These are phyloP conservation scores for Hippocampus comes DNA, from an alignment of 2,113 vertebrate species.

Conservation along the genomic window DNA sequence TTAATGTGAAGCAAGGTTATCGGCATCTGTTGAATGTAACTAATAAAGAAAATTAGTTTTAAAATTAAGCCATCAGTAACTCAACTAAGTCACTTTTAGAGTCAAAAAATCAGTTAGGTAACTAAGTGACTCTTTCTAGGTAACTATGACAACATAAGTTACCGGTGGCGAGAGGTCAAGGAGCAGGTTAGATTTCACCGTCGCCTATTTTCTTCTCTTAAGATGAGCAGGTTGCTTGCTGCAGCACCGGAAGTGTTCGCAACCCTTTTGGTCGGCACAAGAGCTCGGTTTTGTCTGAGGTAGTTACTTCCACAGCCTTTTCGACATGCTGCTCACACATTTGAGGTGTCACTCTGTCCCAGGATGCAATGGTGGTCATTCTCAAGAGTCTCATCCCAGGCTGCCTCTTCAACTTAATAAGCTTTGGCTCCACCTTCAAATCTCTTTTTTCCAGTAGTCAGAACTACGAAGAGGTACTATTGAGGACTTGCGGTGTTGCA, in stretches of 20 bases:
- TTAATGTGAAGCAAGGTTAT: too few species aligned
- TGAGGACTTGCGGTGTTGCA: background rate
- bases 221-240: too few species aligned
- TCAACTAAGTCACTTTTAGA: too few species aligned
- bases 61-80: too few species aligned
- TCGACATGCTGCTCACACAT: background rate
- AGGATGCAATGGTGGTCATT: constrained; percentile 89
- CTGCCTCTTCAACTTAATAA: constrained; percentile 87
- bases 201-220: too few species aligned
- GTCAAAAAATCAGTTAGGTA: too few species aligned
- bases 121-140: too few species aligned
- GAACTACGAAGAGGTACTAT: constrained; percentile 83
- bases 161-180: too few species aligned
- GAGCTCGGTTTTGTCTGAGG: background rate
- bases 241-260: background rate
- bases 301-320: background rate
- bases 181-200: too few species aligned
- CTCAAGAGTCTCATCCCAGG: constrained; percentile 88
- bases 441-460: constrained; percentile 84
- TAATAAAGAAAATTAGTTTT: too few species aligned
- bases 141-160: too few species aligned
- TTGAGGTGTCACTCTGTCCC: constrained; percentile 16
- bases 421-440: constrained; percentile 90
- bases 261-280: background rate
- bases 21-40: too few species aligned